Evolutionary conservation across 1,140 invertebrate species (phyloP).

Genomic region (Polypedilum pembai): DNA sequence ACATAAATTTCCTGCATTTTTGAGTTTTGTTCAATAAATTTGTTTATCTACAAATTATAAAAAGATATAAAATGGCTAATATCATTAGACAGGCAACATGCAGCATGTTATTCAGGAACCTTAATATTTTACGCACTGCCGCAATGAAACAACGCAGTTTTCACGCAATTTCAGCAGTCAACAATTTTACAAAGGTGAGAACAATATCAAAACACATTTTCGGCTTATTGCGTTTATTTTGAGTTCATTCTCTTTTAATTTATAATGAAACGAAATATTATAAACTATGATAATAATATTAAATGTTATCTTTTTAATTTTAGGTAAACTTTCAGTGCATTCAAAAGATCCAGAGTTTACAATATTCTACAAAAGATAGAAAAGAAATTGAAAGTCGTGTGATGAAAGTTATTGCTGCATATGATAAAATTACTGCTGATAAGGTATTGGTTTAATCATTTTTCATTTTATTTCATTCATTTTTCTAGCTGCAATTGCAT

Average conservation of each 20-base stretch:
- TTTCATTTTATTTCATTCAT: too few relatives aligned
- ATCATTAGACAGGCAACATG: not conserved
- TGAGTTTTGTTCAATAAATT: too few relatives aligned
- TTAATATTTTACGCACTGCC: not conserved
- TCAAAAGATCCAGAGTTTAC: conserved; percentile 13
- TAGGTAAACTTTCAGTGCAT: conserved; percentile 19
- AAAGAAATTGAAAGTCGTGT: conserved; percentile 62
- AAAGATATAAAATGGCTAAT: not conserved
- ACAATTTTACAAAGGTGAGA: not conserved
- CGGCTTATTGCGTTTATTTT: not conserved
- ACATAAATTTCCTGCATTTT: too few relatives aligned
- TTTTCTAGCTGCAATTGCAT: not conserved
- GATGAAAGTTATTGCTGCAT: conserved; percentile 65
- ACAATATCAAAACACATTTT: not conserved
- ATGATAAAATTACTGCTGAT: conserved; percentile 68
- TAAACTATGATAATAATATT: not conserved
- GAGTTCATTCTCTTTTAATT: not conserved
- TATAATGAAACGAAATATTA: too few relatives aligned
- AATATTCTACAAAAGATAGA: conserved; percentile 38
- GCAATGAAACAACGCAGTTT: not conserved
- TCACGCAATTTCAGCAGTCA: not conserved
- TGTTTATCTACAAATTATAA: too few relatives aligned
- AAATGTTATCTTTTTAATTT: not conserved
- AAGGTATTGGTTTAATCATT: conserved; percentile 57
- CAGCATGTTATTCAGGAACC: not conserved